These are phyloP conservation scores for Calypte anna DNA, from an alignment of 2,113 vertebrate species.

Conservation along the genomic window DNA sequence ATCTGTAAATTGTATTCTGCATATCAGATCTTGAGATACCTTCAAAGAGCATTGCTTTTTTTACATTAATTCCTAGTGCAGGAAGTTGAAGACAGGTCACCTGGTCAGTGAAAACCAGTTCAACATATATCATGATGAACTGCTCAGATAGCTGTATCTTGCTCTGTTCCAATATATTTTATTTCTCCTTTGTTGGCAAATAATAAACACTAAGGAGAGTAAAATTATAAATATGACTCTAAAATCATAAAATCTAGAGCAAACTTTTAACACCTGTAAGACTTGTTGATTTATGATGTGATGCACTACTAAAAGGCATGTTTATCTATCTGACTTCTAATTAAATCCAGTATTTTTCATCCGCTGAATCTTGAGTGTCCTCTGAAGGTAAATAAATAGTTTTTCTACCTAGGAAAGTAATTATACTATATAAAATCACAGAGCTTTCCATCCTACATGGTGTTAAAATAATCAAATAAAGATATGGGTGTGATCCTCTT, in stretches of 20 bases:
- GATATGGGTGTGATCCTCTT: background rate
- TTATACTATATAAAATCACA: background rate
- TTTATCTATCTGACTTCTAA: background rate
- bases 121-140: background rate
- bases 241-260: background rate
- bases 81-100: background rate
- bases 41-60: background rate
- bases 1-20: background rate
- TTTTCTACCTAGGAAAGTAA: background rate
- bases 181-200: background rate
- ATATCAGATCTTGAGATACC: background rate
- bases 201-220: background rate
- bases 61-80: background rate
- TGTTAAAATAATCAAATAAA: constrained; percentile 9
- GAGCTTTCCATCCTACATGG: background rate
- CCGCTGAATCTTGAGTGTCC: background rate
- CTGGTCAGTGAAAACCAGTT: background rate
- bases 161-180: background rate
- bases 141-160: background rate
- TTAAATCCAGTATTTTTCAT: background rate
- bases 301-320: background rate
- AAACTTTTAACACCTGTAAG: background rate
- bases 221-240: background rate
- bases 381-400: background rate
- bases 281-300: background rate